Percentiles rank a stretch among this genome's conserved stretches.
Evolutionary conservation across 2,888 invertebrate genomes (phyloP).

Genomic region (Callosobruchus maculatus): DNA sequence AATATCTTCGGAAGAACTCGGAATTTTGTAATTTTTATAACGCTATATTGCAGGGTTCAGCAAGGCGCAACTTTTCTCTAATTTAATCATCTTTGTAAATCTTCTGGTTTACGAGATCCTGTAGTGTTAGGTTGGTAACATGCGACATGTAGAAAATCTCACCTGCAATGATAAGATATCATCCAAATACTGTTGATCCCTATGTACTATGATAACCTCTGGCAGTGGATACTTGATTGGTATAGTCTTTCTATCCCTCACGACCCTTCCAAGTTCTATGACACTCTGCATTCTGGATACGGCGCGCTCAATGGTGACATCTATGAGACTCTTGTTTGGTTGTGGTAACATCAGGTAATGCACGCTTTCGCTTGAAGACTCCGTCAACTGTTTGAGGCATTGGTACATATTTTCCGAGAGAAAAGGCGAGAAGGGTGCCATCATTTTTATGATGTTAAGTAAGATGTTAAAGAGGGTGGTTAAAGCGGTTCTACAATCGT

Average conservation of each 20-base stretch:
- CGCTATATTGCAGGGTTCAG: too few species aligned
- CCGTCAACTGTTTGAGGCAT: conserved; percentile 68
- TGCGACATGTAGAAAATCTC: background rate
- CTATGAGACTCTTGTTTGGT: conserved; percentile 67
- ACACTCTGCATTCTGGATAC: conserved; percentile 92
- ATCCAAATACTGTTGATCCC: conserved; percentile 70
- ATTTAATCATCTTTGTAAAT: too few species aligned
- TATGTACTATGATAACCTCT: conserved; percentile 93
- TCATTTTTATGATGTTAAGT: conserved; percentile 83
- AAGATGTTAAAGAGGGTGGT: conserved; percentile 86
- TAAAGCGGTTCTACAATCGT: conserved; percentile 80
- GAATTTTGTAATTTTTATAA: too few species aligned
- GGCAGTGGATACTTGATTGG: conserved; percentile 96
- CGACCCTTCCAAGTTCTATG: conserved; percentile 88
- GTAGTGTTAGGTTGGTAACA: too few species aligned
- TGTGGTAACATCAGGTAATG: conserved; percentile 90
- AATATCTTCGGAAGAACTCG: too few species aligned
- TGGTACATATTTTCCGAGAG: conserved; percentile 94
- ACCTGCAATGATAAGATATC: conserved; percentile 55
- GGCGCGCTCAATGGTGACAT: conserved; percentile 82
- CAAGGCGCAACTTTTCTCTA: too few species aligned
- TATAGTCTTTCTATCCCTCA: conserved; percentile 89
- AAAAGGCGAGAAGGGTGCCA: conserved; percentile 98
- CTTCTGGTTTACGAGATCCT: too few species aligned
- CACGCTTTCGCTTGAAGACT: conserved; percentile 66